A percentile compares a stretch with the other conserved stretches of the same genome.
These are phyloP conservation scores for Okamejei kenojei DNA, from an alignment of 2,797 vertebrate species.

Conservation along the genomic window DNA sequence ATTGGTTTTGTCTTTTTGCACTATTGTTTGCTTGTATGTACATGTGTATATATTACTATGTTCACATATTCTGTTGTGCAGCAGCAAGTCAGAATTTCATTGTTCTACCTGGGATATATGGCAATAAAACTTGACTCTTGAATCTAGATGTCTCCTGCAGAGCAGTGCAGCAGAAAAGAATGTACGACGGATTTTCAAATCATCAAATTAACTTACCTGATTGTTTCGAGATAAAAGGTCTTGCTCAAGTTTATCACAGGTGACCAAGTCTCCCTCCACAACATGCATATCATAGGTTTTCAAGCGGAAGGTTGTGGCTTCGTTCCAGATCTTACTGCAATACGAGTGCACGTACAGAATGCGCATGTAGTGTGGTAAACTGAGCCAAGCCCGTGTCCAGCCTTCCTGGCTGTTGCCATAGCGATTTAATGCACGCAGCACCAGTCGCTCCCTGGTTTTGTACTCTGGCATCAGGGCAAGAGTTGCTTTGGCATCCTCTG, in stretches of 20 bases:
- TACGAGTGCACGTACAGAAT: slow-evolving; percentile 89
- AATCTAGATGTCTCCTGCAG: background rate
- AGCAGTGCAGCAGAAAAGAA: background rate
- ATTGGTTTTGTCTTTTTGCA: no score
- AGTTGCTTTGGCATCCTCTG: slow-evolving; percentile 78
- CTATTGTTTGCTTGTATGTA: no score
- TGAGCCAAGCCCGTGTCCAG: slow-evolving; percentile 77
- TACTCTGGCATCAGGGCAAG: slow-evolving; percentile 75
- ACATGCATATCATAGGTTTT: slow-evolving; percentile 62
- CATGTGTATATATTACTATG: no score
- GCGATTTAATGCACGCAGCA: slow-evolving; percentile 81
- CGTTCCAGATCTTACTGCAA: slow-evolving; percentile 91
- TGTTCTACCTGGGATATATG: no score
- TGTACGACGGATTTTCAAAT: background rate
- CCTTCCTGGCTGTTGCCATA: slow-evolving; percentile 74
- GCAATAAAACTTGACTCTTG: no score
- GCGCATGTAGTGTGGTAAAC: slow-evolving; percentile 81
- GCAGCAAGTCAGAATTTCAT: no score
- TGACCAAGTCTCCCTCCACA: slow-evolving; percentile 78
- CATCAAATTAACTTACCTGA: slow-evolving; percentile 49
- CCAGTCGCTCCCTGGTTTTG: slow-evolving; percentile 76
- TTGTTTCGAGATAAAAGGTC: slow-evolving; percentile 44
- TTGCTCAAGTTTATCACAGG: slow-evolving; percentile 47
- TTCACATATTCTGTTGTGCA: no score
- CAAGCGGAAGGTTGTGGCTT: slow-evolving; percentile 73